These are phyloP conservation scores for Eledona agricola DNA, from an alignment of 2,888 invertebrate species.

Conservation along the genomic window DNA sequence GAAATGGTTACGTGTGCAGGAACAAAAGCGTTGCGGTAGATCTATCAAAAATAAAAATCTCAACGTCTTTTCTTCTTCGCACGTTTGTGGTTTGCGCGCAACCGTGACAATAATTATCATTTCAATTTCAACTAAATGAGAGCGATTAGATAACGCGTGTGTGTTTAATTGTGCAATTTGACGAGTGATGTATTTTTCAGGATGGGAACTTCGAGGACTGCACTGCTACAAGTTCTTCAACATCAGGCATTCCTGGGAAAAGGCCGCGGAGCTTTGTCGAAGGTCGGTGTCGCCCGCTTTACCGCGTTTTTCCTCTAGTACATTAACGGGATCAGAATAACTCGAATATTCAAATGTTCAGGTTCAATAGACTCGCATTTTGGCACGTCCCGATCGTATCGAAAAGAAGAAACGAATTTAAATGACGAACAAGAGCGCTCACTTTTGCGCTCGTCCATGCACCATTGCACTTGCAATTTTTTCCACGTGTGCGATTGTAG, in stretches of 20 bases:
- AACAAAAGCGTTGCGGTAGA: slow-evolving; percentile 15
- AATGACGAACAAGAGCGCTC: slow-evolving; percentile 10
- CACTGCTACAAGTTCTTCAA: slow-evolving; percentile 96
- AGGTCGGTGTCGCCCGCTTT: slow-evolving; percentile 70
- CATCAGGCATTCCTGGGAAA: slow-evolving; percentile 95
- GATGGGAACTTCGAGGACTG: slow-evolving; percentile 91
- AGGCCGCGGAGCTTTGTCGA: slow-evolving; percentile 93
- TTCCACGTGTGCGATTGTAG: slow-evolving; percentile 14
- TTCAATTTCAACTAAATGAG: slow-evolving; percentile 20
- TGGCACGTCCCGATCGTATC: slow-evolving; percentile 13
- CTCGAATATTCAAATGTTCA: slow-evolving; percentile 24
- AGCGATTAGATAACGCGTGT: slow-evolving; percentile 27
- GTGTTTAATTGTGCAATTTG: too few species aligned
- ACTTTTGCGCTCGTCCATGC: slow-evolving; percentile 8
- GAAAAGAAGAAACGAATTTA: slow-evolving; percentile 1
- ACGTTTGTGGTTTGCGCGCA: slow-evolving; percentile 16
- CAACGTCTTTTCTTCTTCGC: slow-evolving; percentile 3
- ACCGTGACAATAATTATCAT: slow-evolving; percentile 30
- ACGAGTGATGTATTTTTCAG: slow-evolving; percentile 68
- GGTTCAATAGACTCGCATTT: slow-evolving; percentile 28
- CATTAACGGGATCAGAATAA: slow-evolving; percentile 25
- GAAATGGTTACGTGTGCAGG: slow-evolving; percentile 10
- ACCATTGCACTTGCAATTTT: slow-evolving; percentile 7
- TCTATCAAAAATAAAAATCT: slow-evolving; percentile 9
- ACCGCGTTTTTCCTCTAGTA: slow-evolving; percentile 1